These are phyloP conservation scores for Agriopis marginaria DNA, from an alignment of 2,888 invertebrate species.

Conservation along the genomic window DNA sequence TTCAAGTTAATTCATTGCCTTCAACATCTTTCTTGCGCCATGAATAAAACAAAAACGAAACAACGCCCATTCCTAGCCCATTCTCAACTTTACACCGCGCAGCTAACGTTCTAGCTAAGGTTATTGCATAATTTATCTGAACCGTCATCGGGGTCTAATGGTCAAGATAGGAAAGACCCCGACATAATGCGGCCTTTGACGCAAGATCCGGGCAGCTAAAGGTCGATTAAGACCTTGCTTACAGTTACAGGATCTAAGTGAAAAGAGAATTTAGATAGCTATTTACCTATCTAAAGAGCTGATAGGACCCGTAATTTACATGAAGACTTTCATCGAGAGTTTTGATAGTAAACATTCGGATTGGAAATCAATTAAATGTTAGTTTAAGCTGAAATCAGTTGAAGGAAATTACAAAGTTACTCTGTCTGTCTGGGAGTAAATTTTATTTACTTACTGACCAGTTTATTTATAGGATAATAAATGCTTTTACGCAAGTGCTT, in stretches of 20 bases:
- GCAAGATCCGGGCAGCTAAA: slow-evolving; percentile 19
- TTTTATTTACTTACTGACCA: background rate
- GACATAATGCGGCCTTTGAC: slow-evolving; percentile 32
- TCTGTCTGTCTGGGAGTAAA: background rate
- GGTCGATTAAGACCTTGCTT: slow-evolving; percentile 33
- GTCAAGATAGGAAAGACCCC: slow-evolving; percentile 28
- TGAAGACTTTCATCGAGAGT: background rate
- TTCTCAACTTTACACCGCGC: slow-evolving; percentile 21
- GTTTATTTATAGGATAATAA: background rate
- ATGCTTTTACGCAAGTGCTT: background rate
- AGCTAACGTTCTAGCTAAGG: slow-evolving; percentile 13
- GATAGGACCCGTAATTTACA: background rate
- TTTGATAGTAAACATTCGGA: slow-evolving; percentile 4
- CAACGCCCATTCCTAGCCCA: slow-evolving; percentile 12
- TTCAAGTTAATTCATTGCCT: slow-evolving; percentile 19
- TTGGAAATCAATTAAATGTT: slow-evolving; percentile 9
- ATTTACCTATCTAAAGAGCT: no score
- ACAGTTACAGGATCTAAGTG: slow-evolving; percentile 22
- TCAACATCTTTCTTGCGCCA: slow-evolving; percentile 24
- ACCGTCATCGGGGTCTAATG: slow-evolving; percentile 28
- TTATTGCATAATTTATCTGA: slow-evolving; percentile 32
- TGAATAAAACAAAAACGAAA: slow-evolving; percentile 22
- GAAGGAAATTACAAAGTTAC: background rate
- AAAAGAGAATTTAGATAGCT: slow-evolving; percentile 8
- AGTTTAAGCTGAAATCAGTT: background rate